Evolutionary conservation across 2,113 vertebrate genomes (phyloP).

Genomic region (Macheiramphus alcinus): DNA sequence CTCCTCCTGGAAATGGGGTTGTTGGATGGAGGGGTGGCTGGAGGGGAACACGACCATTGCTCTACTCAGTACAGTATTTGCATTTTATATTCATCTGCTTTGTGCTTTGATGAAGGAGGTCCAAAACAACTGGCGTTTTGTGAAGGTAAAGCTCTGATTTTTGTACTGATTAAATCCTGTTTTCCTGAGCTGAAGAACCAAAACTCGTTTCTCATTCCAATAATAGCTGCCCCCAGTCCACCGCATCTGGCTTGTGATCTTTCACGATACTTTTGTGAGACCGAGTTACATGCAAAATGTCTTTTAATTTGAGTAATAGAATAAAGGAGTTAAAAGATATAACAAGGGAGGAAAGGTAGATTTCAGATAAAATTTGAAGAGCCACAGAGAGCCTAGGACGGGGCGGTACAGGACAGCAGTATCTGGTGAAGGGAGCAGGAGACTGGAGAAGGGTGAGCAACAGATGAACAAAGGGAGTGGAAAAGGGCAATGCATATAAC

Average conservation of each 20-base stretch:
- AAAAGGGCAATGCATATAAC: background rate
- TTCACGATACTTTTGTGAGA: background rate
- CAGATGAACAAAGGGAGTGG: background rate
- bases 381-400: background rate
- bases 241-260: background rate
- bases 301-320: background rate
- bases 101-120: background rate
- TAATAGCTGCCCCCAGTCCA: background rate
- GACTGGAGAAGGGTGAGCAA: background rate
- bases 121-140: background rate
- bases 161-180: background rate
- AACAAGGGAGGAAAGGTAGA: background rate
- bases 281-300: background rate
- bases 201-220: background rate
- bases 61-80: background rate
- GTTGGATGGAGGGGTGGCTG: background rate
- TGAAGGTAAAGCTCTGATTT: background rate
- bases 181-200: background rate
- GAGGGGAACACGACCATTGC: background rate
- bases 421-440: background rate
- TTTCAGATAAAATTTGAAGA: background rate
- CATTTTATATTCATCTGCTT: background rate
- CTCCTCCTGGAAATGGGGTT: background rate
- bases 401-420: background rate
- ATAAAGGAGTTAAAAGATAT: background rate